Conservation (phyloP, 1,140 invertebrate species). For the Portunus trituberculatus region DNA sequence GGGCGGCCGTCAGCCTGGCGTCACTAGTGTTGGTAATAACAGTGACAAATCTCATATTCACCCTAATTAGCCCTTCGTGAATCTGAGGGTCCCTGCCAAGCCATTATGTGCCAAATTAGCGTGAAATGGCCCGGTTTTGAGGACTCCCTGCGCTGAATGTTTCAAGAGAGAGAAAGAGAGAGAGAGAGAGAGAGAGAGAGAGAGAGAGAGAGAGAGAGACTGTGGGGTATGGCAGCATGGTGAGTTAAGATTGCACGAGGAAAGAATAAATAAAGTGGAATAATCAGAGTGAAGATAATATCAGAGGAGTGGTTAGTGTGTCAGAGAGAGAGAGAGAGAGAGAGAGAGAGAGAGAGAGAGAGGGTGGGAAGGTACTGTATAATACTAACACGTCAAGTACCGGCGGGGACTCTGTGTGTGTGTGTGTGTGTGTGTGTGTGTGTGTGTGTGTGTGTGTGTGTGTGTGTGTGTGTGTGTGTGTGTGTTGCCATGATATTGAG, state of each 20-base stretch:
- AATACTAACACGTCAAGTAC: background rate
- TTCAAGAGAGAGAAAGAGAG: background rate
- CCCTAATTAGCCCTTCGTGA: background rate
- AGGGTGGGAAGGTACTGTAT: background rate
- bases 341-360: constrained; percentile 20
- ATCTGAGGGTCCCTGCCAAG: background rate
- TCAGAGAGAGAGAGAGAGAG: constrained; percentile 16
- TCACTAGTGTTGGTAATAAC: background rate
- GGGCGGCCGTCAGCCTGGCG: background rate
- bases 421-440: constrained; percentile 20
- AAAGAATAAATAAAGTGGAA: background rate
- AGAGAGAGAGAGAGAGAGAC: background rate
- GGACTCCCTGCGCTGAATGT: background rate
- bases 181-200: constrained; percentile 18
- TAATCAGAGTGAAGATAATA: constrained; percentile 4
- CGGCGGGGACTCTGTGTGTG: background rate
- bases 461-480: constrained; percentile 6
- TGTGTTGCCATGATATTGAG: background rate
- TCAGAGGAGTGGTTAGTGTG: background rate
- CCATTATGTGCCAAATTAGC: background rate
- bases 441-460: constrained; percentile 20
- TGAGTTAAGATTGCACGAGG: background rate
- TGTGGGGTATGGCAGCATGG: background rate
- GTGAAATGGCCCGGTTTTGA: constrained; percentile 12
- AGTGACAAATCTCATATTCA: constrained; percentile 2